phyloP scores from a whole-genome alignment of 2,113 vertebrate genomes.

The Leptodactylus fuscus region DNA sequence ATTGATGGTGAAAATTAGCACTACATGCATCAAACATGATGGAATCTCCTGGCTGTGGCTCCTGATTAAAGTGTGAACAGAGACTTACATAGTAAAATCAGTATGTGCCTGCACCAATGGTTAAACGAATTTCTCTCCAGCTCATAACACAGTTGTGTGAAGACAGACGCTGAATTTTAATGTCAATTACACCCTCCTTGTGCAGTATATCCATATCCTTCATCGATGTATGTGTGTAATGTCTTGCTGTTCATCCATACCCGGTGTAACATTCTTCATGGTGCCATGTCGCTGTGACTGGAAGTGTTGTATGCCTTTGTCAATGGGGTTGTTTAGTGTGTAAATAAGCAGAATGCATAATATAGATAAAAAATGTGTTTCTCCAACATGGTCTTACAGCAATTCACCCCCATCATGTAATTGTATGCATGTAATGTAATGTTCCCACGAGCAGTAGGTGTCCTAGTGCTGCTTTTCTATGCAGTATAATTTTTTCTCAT shows the following conservation, averaged over 20 bases:
- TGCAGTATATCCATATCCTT: background rate
- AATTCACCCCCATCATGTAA: background rate
- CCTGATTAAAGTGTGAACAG: no score
- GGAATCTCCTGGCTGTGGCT: no score
- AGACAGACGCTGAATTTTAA: background rate
- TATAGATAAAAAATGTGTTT: slow-evolving; percentile 19
- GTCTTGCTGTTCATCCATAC: background rate
- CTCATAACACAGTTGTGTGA: background rate
- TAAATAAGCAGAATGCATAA: background rate
- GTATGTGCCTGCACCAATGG: background rate
- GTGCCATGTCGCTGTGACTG: background rate
- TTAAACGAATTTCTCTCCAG: background rate
- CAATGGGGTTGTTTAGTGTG: background rate
- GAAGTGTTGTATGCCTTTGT: background rate
- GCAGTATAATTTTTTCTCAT: no score
- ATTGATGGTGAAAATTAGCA: no score
- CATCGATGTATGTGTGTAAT: background rate
- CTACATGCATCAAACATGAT: no score
- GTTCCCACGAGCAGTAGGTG: background rate
- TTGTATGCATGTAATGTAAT: background rate
- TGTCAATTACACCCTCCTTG: background rate
- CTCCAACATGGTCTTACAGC: background rate
- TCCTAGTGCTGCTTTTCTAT: no score
- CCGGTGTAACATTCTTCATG: background rate
- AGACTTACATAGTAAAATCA: background rate